Base-by-base conservation (phyloP, 2,113 vertebrate genomes). In the Tyto alba region DNA sequence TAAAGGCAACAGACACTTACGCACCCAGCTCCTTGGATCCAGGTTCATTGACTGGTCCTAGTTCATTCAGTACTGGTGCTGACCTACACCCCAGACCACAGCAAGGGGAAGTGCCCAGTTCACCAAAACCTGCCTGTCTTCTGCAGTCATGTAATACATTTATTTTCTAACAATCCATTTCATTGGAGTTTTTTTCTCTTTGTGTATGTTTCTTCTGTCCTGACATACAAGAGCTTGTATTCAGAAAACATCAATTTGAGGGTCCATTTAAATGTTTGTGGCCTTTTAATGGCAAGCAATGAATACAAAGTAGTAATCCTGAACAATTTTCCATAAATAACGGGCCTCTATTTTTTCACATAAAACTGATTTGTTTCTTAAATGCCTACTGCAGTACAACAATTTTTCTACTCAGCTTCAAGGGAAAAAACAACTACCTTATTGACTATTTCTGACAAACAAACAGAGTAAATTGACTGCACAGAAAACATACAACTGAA, bases 311-410 rank as follows among this genome's bases (percentile, higher is more conserved):
- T 8, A 55, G 52, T n/a, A 48, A 85, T 68, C 47, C 34, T 55
- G 30, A 90, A 47, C 29, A 38, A 53, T 63, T 84, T 96, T 74
- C 72, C 69, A 56, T 59, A 78, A 86, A 75, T 78, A 93, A 86
- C 34, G 9, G 67, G 76, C 56, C 56, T 81, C n/a, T 32, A 17
- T 43, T 86, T 79, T 77, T 52, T 93, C 47, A 52, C 0, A 0
- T 75, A n/a, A 88, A 90, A 45, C 30, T n/a, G 25, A 60, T 72
- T 50, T 78, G 36, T 84, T 94, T 86, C 85, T 81, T 93, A 56
- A 90, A 80, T 0, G 7, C 66, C 21, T 86, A 43, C 36, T 89
- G 68, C 60, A 92, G 92, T 19, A 83, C 22, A 92, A 86, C 15
- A n/a, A 76, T 74, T 85, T 36, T 83, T 43, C 59, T 64, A 75